phyloP scores from a whole-genome alignment of 2,113 vertebrate genomes.

The Promerops cafer region DNA sequence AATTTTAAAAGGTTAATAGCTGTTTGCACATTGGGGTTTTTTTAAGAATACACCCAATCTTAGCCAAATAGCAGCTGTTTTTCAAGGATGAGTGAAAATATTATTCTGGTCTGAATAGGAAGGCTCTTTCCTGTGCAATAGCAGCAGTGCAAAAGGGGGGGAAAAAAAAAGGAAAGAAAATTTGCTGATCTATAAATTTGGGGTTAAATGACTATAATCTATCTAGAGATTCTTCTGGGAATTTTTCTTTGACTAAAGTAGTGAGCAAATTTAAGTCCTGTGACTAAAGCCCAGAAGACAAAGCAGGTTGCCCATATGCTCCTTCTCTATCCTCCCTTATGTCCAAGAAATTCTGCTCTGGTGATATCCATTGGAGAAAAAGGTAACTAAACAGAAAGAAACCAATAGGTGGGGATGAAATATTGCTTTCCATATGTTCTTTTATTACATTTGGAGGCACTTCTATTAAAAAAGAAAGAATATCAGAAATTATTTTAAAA shows the following conservation, averaged over 20 bases:
- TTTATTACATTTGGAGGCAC: neutral
- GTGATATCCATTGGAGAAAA: neutral
- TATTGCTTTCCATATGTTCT: neutral
- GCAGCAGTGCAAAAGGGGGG: neutral
- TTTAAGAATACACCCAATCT: neutral
- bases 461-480: neutral
- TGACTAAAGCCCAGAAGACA: neutral
- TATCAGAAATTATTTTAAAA: neutral
- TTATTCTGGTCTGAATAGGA: neutral
- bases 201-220: neutral
- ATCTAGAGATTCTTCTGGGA: neutral
- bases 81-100: neutral
- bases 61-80: neutral
- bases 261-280: neutral
- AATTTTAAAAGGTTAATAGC: neutral
- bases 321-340: neutral
- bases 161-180: fast-evolving
- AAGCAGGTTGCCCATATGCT: fast-evolving
- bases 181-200: neutral
- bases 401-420: neutral
- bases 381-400: neutral
- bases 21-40: neutral
- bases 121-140: neutral
- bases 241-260: neutral
- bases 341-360: neutral